Evolutionary conservation across 1,140 invertebrate genomes (phyloP).

Genomic region (Drosophila quadrilineata): DNA sequence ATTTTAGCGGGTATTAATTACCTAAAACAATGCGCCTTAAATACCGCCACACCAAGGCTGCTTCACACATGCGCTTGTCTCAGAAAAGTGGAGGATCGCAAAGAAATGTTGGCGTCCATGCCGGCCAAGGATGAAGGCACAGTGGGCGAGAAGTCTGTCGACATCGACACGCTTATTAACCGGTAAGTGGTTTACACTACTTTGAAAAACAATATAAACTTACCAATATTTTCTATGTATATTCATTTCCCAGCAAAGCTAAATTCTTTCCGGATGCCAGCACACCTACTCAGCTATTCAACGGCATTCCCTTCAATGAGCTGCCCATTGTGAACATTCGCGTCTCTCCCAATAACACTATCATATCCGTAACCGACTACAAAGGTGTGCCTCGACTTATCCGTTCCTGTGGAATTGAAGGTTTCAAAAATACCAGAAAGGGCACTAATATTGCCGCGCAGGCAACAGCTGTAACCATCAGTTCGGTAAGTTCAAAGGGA

Average conservation of each 20-base stretch:
- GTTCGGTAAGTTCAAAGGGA: conserved; percentile 59
- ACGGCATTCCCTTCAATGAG: conserved; percentile 89
- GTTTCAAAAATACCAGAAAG: conserved; percentile 96
- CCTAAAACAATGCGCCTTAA: conserved; percentile 11
- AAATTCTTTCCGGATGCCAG: conserved; percentile 88
- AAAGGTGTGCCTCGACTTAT: conserved; percentile 85
- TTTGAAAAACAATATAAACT: conserved; percentile 18
- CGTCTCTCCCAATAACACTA: conserved; percentile 93
- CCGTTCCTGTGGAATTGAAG: conserved; percentile 92
- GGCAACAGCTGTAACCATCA: conserved; percentile 89
- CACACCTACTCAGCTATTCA: conserved; percentile 88
- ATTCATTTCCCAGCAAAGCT: conserved; percentile 82
- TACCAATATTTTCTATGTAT: conserved; percentile 35
- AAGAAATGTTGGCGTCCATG: conserved; percentile 83
- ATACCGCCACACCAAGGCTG: background rate
- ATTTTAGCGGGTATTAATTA: conserved; percentile 35
- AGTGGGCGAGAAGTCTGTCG: conserved; percentile 84
- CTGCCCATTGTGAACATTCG: conserved; percentile 92
- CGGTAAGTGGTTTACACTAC: no score
- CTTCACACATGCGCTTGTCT: conserved; percentile 71
- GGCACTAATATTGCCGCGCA: conserved; percentile 98
- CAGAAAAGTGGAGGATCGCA: conserved; percentile 83
- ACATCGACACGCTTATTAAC: conserved; percentile 83
- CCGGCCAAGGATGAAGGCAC: conserved; percentile 86
- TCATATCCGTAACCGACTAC: conserved; percentile 87